Base-by-base conservation (phyloP, 2,797 vertebrate species). In the Cossypha heuglini region DNA sequence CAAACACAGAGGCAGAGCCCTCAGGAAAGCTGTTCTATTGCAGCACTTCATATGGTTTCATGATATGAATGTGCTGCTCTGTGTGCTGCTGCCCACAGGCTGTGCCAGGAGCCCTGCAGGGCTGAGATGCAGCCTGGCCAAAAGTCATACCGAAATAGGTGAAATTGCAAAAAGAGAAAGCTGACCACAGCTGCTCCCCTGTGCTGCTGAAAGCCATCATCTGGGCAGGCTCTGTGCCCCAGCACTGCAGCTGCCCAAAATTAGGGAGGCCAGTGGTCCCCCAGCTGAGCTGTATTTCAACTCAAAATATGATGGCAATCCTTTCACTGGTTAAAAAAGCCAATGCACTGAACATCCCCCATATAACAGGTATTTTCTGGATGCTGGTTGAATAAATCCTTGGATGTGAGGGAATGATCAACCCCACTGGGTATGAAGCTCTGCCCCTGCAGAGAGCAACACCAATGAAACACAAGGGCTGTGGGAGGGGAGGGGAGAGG, bases 91-190 rank as follows among this genome's bases (percentile, higher is more conserved):
- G 46, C 69, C 46, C 45, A 1, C 82, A 77, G 68, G 33, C 64
- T 84, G 64, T 45, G 78, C 43, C 90, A 77, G 80, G 43, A 75
- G 40, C 80, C 71, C 45, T 22, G 35, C 48, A 71, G 59, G 28
- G 48, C 87, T 68, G 79, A 71, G 77, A 71, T 64, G n/a, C 46
- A 85, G 76, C 71, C 61, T 43, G 74, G 61, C 62, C 93, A 79
- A 77, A 81, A 93, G 61, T 96, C 94, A 95, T 72, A 95, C 38
- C 0, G 17, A 96, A 59, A 96, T 33, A 75, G 77, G 85, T 54
- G 94, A 96, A 93, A 97, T 18, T 4, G 2, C 74, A 91, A 86
- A 88, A 91, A 96, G 96, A 94, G 94, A 96, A 94, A 97, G 95
- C 91, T 95, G 96, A 91, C 96, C 97, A 91, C 96, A 95, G 82